These are phyloP conservation scores for Lucilia cuprina DNA, from an alignment of 1,140 invertebrate species.

Conservation along the genomic window DNA sequence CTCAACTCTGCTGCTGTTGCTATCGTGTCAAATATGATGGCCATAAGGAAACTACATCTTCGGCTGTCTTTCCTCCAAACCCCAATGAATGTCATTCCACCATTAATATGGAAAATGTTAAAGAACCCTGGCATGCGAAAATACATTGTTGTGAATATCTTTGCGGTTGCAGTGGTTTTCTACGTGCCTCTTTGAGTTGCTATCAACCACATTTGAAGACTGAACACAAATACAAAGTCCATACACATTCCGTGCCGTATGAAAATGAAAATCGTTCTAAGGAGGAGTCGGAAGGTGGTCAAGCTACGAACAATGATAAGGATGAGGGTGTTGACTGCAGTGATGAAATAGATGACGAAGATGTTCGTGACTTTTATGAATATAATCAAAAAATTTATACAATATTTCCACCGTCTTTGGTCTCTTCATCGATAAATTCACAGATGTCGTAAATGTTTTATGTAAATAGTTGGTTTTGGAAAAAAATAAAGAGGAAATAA, in stretches of 20 bases:
- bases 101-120: not conserved
- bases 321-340: constrained; percentile 39
- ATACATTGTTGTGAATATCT: not conserved
- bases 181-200: not conserved
- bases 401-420: constrained; percentile 24
- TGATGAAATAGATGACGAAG: not conserved
- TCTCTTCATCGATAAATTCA: constrained; percentile 5
- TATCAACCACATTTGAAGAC: not conserved
- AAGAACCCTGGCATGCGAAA: not conserved
- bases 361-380: not conserved
- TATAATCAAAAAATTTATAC: constrained; percentile 31
- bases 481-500: no score
- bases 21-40: not conserved
- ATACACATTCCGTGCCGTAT: not conserved
- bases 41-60: not conserved
- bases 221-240: not conserved
- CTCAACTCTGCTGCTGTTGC: not conserved
- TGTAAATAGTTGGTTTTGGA: no score
- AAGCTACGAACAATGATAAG: not conserved
- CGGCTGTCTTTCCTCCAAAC: not conserved
- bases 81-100: not conserved
- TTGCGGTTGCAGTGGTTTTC: constrained; percentile 1
- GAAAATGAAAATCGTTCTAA: not conserved
- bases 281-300: not conserved
- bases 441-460: not conserved